Percentiles rank a stretch among this genome's conserved stretches.
Conservation (phyloP, 2,113 vertebrate species). For the Mormyrus iriodes region DNA sequence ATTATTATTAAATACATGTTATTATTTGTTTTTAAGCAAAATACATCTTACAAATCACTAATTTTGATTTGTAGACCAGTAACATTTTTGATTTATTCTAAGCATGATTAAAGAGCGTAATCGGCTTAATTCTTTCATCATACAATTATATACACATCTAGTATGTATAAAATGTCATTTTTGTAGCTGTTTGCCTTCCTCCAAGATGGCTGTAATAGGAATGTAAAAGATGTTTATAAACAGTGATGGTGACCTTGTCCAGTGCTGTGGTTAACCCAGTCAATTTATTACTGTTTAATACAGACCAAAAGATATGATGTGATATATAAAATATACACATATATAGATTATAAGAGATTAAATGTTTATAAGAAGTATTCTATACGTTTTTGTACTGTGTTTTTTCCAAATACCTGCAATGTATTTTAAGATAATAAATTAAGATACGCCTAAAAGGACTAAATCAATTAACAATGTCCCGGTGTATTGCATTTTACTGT, state of each 20-base stretch:
- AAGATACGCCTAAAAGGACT: neutral
- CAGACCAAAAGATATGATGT: conserved; percentile 70
- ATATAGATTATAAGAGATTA: conserved; percentile 5
- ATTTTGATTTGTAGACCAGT: conserved; percentile 30
- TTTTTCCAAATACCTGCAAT: conserved; percentile 8
- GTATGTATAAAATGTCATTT: conserved; percentile 3
- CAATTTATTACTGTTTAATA: conserved; percentile 61
- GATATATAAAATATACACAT: conserved; percentile 36
- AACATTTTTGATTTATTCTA: conserved; percentile 30
- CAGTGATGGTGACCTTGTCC: conserved; percentile 1
- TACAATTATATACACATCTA: conserved; percentile 37
- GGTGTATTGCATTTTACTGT: neutral
- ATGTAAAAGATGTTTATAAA: conserved; percentile 15
- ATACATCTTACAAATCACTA: conserved; percentile 26
- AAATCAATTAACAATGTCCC: neutral
- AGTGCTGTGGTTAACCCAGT: conserved; percentile 23
- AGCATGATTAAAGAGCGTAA: conserved; percentile 48
- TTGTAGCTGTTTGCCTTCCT: conserved; percentile 10
- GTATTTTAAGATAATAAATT: conserved; percentile 6
- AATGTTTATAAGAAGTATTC: conserved; percentile 9
- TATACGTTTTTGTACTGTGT: conserved; percentile 12
- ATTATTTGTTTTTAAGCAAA: conserved; percentile 45
- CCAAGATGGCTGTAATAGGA: conserved; percentile 18
- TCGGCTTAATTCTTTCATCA: conserved; percentile 27
- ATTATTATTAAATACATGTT: conserved; percentile 39